Base-by-base conservation (phyloP, 1,140 invertebrate species). In the Trinorchestia longiramus region DNA sequence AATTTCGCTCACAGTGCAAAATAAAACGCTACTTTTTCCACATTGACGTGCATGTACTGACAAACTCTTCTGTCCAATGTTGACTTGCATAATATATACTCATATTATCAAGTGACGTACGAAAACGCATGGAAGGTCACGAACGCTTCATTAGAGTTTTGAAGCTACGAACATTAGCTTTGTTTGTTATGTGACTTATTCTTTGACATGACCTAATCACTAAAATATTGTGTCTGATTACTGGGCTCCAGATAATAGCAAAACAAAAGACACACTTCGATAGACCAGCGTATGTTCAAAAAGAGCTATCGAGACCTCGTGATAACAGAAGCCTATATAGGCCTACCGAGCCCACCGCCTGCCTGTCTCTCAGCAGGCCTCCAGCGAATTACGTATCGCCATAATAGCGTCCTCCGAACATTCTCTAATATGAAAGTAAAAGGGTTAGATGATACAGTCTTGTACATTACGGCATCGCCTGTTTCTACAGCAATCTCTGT, bases 241-340 rank as follows among this genome's bases (percentile, higher is more conserved):
- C 88, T 42, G n/a, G 41, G 43, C 43, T 19, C 43, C 88, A 90
- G 88, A 90, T 90, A 90, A 90, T 42, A 42, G 43, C 88, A 15
- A 90, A 90, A 90, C 88, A 43, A 90, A 90, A 90, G 88, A 41
- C 88, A 42, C n/a, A 90, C 88, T 90, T 43, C 43, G 92, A 77
- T 36, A 11, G 40, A 44, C 15, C 45, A 94, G 36, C 44, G 92
- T 45, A 43, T 45, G 92, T 43, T 47, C 36, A 47, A 47, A 94
- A 94, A 94, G 92, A 43, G 43, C 43, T 94, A 94, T 94, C 92
- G 92, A 94, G 43, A 94, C 43, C 43, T 47, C 17, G 40, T 47
- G 92, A 94, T 94, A 94, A 43, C 92, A 40, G 40, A 47, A 45
- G 41, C 92, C 4, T 47, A 94, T 11, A 47, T 43, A 94, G 88